Percentiles rank a stretch among this genome's conserved stretches.
These are phyloP conservation scores for Hermodice carunculata DNA, from an alignment of 2,888 invertebrate species.

Conservation along the genomic window DNA sequence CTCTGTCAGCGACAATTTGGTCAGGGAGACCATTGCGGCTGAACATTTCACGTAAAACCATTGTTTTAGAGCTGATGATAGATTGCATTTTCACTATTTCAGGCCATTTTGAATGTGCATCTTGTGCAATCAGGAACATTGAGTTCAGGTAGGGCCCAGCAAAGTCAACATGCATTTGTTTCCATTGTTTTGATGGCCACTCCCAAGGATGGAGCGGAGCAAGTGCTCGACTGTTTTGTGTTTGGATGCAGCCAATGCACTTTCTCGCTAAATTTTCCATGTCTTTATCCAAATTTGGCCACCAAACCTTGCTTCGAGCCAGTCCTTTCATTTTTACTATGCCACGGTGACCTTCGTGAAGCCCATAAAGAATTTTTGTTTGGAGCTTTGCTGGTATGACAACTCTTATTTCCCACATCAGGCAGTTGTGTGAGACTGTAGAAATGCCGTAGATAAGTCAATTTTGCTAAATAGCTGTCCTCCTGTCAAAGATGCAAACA, in stretches of 20 bases:
- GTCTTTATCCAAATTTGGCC: not conserved
- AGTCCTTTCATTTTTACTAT: conserved; percentile 1
- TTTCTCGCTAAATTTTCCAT: not conserved
- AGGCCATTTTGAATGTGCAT: conserved; percentile 8
- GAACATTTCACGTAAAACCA: not conserved
- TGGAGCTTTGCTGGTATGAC: not conserved
- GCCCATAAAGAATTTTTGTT: not conserved
- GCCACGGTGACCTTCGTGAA: conserved; percentile 2
- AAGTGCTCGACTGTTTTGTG: not conserved
- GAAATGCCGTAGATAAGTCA: not conserved
- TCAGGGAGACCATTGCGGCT: not conserved
- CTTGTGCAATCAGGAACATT: not conserved
- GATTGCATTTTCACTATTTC: not conserved
- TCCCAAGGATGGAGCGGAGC: not conserved
- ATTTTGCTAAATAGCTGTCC: not conserved
- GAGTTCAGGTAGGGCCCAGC: not conserved
- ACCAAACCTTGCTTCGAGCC: conserved; percentile 7
- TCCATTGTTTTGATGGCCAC: not conserved
- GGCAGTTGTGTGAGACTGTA: not conserved
- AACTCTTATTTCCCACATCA: not conserved
- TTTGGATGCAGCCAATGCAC: not conserved
- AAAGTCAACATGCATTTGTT: not conserved
- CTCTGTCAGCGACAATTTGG: not conserved
- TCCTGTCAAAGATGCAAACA: not conserved
- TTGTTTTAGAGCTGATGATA: not conserved